These are phyloP conservation scores for Dinoponera quadriceps DNA, from an alignment of 1,140 invertebrate genomes.

Conservation along the genomic window DNA sequence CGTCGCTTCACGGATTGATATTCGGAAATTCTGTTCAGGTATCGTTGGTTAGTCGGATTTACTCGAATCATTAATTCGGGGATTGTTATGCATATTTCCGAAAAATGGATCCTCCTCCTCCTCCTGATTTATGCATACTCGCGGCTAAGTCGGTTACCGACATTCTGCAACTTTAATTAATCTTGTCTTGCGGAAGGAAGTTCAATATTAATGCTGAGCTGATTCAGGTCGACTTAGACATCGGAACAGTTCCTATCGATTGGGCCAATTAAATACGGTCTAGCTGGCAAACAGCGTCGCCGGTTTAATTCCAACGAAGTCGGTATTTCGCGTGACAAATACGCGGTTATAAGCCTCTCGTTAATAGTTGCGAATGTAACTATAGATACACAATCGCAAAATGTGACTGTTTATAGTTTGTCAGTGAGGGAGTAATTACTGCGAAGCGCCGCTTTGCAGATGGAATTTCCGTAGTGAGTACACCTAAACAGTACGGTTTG, in stretches of 20 bases:
- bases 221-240: constrained; percentile 53
- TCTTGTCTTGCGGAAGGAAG: constrained; percentile 27
- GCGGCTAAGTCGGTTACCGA: constrained; percentile 18
- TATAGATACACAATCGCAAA: constrained; percentile 16
- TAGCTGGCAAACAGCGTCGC: constrained; percentile 48
- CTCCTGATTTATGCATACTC: not conserved
- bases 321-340: constrained; percentile 37
- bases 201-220: constrained; percentile 54
- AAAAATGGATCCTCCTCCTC: constrained; percentile 22
- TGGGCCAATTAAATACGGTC: constrained; percentile 59
- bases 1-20: not conserved
- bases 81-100: not conserved
- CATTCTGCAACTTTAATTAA: constrained; percentile 68
- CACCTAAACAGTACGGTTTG: constrained; percentile 8
- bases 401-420: not conserved
- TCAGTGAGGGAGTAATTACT: not conserved
- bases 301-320: constrained; percentile 45
- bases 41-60: not conserved
- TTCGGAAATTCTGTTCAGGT: not conserved
- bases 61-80: not conserved
- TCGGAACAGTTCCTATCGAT: constrained; percentile 54
- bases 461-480: not conserved
- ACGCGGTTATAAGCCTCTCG: constrained; percentile 51
- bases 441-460: not conserved
- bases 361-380: constrained; percentile 47